Conservation (phyloP, 2,888 invertebrate genomes). For the Athetis lepigone region DNA sequence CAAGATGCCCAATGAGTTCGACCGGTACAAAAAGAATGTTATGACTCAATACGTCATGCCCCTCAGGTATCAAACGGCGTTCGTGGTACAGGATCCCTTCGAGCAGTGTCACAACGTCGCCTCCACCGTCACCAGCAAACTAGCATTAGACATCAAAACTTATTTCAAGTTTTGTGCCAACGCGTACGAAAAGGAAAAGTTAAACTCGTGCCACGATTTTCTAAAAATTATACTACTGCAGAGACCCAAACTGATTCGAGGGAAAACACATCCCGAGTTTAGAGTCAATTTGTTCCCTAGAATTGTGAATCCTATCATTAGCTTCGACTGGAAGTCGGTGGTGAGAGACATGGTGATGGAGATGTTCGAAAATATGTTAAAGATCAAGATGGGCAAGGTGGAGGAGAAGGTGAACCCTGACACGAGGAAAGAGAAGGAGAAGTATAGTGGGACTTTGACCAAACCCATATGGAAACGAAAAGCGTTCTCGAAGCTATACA, state of each 20-base stretch:
- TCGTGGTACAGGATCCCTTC: slow-evolving; percentile 93
- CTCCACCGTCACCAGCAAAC: slow-evolving; percentile 69
- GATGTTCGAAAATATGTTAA: slow-evolving; percentile 75
- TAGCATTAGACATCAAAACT: slow-evolving; percentile 71
- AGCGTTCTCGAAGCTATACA: slow-evolving; percentile 63
- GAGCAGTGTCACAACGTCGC: slow-evolving; percentile 91
- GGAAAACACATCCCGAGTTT: slow-evolving; percentile 68
- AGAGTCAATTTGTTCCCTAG: slow-evolving; percentile 70
- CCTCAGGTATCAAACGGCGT: slow-evolving; percentile 76
- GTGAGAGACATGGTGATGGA: slow-evolving; percentile 65
- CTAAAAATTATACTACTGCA: slow-evolving; percentile 72
- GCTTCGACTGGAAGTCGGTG: slow-evolving; percentile 74
- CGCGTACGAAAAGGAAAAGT: slow-evolving; percentile 71
- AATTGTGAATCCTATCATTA: slow-evolving; percentile 64
- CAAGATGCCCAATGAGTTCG: slow-evolving; percentile 76
- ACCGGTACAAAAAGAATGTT: slow-evolving; percentile 83
- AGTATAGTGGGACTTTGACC: slow-evolving; percentile 66
- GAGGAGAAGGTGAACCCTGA: slow-evolving; percentile 68
- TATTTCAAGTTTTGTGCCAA: slow-evolving; percentile 76
- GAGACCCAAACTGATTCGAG: slow-evolving; percentile 69
- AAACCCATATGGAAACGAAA: slow-evolving; percentile 79
- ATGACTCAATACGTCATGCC: slow-evolving; percentile 64
- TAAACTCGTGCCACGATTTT: slow-evolving; percentile 65
- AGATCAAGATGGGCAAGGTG: slow-evolving; percentile 67
- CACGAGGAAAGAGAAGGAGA: slow-evolving; percentile 69